phyloP scores from a whole-genome alignment of 64 coral and sea anemone genomes.

The Dendrophyllia cribrosa region DNA sequence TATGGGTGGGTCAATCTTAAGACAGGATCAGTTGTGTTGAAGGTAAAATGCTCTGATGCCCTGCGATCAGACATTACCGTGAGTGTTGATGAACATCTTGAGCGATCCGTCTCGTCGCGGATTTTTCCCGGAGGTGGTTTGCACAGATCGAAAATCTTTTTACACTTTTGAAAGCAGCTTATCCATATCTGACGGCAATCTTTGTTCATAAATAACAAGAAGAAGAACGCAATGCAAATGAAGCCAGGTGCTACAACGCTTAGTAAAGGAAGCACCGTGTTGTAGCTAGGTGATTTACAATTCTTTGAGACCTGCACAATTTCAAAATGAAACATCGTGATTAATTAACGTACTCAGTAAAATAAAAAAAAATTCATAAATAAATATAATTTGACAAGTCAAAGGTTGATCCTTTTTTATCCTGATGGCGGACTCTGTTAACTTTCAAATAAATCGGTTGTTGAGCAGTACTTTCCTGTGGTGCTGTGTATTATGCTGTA shows the following conservation, averaged over 20 bases:
- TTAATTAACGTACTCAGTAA: not conserved
- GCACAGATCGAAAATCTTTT: constrained; percentile 15
- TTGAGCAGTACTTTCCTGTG: too few species aligned
- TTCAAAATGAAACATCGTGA: not conserved
- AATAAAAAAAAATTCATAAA: not conserved
- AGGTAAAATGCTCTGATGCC: constrained; percentile 40
- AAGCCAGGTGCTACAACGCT: constrained; percentile 78
- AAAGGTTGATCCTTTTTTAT: too few species aligned
- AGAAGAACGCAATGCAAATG: constrained; percentile 81
- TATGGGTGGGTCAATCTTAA: not conserved
- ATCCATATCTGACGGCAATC: constrained; percentile 88
- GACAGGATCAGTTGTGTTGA: not conserved
- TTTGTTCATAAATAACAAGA: constrained; percentile 92
- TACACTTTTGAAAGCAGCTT: constrained; percentile 34
- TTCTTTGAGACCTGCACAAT: constrained; percentile 34
- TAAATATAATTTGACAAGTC: too few species aligned
- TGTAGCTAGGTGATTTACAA: constrained; percentile 56
- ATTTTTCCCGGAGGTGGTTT: not conserved
- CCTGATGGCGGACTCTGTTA: too few species aligned
- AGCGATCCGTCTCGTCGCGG: constrained; percentile 35
- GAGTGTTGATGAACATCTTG: constrained; percentile 82
- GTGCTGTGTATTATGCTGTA: too few species aligned
- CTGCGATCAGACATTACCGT: constrained; percentile 61
- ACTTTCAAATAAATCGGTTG: too few species aligned
- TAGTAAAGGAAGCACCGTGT: constrained; percentile 28